Evolutionary conservation across 2,888 invertebrate species (phyloP), one percentile per base, ranked within the genome.

Genomic region (Clunio marinus): DNA sequence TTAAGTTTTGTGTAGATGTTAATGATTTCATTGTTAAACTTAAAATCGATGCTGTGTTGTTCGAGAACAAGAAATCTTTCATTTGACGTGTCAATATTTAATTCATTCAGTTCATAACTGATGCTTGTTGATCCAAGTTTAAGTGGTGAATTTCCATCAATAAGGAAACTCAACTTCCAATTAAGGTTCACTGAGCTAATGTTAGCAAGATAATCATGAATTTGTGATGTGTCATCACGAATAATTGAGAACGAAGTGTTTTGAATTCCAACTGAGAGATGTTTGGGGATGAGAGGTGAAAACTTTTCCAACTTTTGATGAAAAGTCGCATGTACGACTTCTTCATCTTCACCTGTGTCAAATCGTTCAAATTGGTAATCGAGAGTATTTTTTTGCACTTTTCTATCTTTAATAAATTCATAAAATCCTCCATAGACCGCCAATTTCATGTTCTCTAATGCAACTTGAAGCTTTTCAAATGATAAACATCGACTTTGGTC

Each of bases 401-500:
- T 68, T 69, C 71, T 69, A 59, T 74, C 70, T 78, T 78, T 7
- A 77, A 80, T 74, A 73, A 81, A 81, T 66, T 79, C 79, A 71
- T 81, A 81, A 1, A 81, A 76, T 13, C 81, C 81, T 69, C 80
- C 81, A 70, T 81, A 80, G 63, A 81, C 78, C 2, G 78, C 77
- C n/a, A 79, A 77, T 72, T 80, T 81, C 15, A 80, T 79, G 72
- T 79, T 79, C 63, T 80, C 80, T 71, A 82, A 78, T 4, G 78
- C 76, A 59, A 80, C 71, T 68, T 78, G 78, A 10, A 80, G 73
- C 73, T 80, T 79, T 79, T 92, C 91, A 46, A 92, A 87, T 72
- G 89, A 89, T n/a, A 91, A 78, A n/a, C 91, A 89, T 2, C 89
- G 90, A 73, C 89, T 89, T 4, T 90, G 91, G 72, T 88, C 86